Conservation (phyloP, 2,888 invertebrate species). For the Habroteleia sp. region DNA sequence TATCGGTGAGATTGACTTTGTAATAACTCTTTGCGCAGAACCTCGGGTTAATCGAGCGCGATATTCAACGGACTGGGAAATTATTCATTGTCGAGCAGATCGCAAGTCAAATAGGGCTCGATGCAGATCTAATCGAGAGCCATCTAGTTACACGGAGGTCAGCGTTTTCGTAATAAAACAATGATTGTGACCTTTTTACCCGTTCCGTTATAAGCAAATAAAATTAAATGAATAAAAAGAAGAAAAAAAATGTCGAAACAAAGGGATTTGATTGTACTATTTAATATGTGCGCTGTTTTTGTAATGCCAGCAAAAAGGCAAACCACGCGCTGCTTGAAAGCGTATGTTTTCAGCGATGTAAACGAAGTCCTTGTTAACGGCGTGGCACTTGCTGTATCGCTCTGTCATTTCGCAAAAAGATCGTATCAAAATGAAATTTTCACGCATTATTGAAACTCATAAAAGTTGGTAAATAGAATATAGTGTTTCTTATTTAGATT, state of each 20-base stretch:
- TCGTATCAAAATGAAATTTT: slow-evolving; percentile 21
- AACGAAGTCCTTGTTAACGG: slow-evolving; percentile 11
- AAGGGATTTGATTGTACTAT: not conserved
- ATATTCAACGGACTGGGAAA: slow-evolving; percentile 61
- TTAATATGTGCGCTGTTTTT: not conserved
- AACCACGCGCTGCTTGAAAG: not conserved
- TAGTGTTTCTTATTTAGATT: no score
- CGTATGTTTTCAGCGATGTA: not conserved
- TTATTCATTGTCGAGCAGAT: slow-evolving; percentile 60
- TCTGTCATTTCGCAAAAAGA: slow-evolving; percentile 16
- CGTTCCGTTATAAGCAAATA: not conserved
- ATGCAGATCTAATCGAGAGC: slow-evolving; percentile 50
- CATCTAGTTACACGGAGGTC: slow-evolving; percentile 37
- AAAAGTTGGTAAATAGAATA: no score
- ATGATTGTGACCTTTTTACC: slow-evolving; percentile 9
- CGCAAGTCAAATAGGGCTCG: slow-evolving; percentile 53
- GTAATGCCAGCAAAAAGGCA: not conserved
- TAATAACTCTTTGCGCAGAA: slow-evolving; percentile 58
- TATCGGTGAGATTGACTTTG: slow-evolving; percentile 58
- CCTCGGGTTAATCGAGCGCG: slow-evolving; percentile 56
- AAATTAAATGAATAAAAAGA: not conserved
- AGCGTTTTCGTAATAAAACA: slow-evolving; percentile 31
- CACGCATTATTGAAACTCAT: slow-evolving; percentile 15
- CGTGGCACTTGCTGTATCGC: slow-evolving; percentile 3
- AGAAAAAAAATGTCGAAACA: no score